phyloP scores from a whole-genome alignment of 2,888 invertebrate genomes.

The Keiferia lycopersicella region DNA sequence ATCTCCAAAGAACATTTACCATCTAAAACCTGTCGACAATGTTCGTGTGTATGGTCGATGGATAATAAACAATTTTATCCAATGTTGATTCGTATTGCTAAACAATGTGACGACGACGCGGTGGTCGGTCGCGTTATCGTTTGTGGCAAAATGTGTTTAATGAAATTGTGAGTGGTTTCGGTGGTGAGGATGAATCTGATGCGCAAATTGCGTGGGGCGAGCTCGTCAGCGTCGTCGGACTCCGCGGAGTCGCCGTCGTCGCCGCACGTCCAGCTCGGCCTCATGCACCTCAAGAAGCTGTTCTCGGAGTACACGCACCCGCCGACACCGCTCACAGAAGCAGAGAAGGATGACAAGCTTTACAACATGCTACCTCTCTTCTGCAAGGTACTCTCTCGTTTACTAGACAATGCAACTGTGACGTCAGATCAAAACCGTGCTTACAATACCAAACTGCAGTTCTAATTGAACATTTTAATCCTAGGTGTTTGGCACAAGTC shows the following conservation, averaged over 20 bases:
- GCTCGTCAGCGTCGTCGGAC: constrained; percentile 75
- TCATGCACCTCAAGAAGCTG: constrained; percentile 97
- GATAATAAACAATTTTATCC: constrained; percentile 22
- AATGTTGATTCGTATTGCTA: constrained; percentile 20
- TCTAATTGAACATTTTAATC: constrained; percentile 26
- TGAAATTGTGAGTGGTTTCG: constrained; percentile 22
- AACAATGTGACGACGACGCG: constrained; percentile 23
- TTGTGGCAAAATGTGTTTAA: constrained; percentile 7
- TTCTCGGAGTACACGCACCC: constrained; percentile 97
- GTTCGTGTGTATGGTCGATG: constrained; percentile 19
- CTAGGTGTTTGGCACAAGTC: constrained; percentile 95
- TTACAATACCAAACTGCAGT: not conserved
- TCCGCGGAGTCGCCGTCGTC: constrained; percentile 83
- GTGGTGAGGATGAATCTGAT: constrained; percentile 90
- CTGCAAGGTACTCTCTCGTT: constrained; percentile 88
- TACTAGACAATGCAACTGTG: not conserved
- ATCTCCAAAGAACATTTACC: not conserved
- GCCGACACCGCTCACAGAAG: constrained; percentile 88
- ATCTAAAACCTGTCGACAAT: not conserved
- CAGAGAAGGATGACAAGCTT: constrained; percentile 94
- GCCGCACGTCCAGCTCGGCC: constrained; percentile 92
- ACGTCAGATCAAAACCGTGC: not conserved
- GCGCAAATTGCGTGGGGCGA: constrained; percentile 90
- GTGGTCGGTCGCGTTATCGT: constrained; percentile 5
- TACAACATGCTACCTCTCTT: constrained; percentile 99